Base-by-base conservation (phyloP, 2,888 invertebrate genomes). In the Agriopis leucophaearia region DNA sequence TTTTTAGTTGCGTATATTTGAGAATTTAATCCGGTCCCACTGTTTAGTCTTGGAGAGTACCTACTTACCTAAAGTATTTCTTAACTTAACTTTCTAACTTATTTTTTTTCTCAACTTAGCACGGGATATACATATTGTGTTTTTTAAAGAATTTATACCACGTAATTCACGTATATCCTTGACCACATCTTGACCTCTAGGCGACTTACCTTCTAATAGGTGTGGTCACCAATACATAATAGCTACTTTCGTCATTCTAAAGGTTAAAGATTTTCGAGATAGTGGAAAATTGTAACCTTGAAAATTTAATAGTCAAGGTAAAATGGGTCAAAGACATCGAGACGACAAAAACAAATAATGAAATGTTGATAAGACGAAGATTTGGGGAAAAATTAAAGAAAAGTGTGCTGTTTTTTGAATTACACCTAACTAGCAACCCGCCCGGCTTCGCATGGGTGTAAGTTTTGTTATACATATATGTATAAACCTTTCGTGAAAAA, bases 201-300 rank as follows among this genome's bases (percentile, higher is more conserved):
- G 36, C 36, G 56, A 45, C 48, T 48, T 48, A 58, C 50, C 36
- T 50, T 59, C 50, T 27, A 59, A 50, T 15, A 50, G 40, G 59
- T 50, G 40, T 59, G 50, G 59, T 59, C 59, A 42, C 27, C 8
- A 42, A 50, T 59, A 59, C 59, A 18, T 59, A 59, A 59, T 13
- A 45, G 47, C 16, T 40, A 48, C 50, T 59, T 59, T 59, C 50
- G 59, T 48, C 59, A 59, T 50, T 8, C 40, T 16, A 48, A 58
- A 57, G 47, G 45, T 57, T 56, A 58, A 58, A 38, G 47, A 59
- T 40, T 50, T 38, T 50, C 50, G 40, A 59, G 59, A 42, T 40
- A 10, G 9, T 50, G 50, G 40, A 27, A 50, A 59, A 50, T 12
- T 40, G 9, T 13, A 38, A 16, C 27, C 48, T 40, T 48, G 48